Evolutionary conservation across 2,888 invertebrate genomes (phyloP).

Genomic region (Drosophila macrospina): DNA sequence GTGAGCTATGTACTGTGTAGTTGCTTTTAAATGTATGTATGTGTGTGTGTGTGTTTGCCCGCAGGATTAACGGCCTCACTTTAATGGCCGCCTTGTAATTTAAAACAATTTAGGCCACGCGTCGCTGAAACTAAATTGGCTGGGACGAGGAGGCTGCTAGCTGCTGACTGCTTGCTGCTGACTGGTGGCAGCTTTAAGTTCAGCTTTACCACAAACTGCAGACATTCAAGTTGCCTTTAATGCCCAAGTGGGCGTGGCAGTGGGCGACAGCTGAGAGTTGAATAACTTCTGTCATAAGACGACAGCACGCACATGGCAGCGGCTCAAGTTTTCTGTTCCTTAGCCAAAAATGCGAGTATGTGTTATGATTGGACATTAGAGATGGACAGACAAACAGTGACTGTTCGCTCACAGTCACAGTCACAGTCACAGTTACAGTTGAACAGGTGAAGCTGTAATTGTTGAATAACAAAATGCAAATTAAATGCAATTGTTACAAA

Average conservation of each 20-base stretch:
- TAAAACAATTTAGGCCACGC: conserved; percentile 79
- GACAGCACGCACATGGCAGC: conserved; percentile 49
- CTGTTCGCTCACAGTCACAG: neutral
- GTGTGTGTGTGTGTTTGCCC: conserved; percentile 30
- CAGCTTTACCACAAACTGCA: conserved; percentile 19
- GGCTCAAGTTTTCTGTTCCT: conserved; percentile 29
- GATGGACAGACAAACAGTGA: conserved; percentile 15
- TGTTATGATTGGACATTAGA: conserved; percentile 44
- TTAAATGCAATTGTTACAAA: neutral
- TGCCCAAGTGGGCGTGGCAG: conserved; percentile 48
- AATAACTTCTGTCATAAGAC: conserved; percentile 55
- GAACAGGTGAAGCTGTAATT: neutral
- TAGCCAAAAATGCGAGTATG: conserved; percentile 40
- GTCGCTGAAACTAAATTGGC: conserved; percentile 59
- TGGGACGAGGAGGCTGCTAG: conserved; percentile 38
- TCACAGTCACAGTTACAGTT: too few relatives aligned
- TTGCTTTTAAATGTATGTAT: conserved; percentile 14
- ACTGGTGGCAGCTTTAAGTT: conserved; percentile 6
- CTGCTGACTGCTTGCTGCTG: too few relatives aligned
- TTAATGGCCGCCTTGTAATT: conserved; percentile 72
- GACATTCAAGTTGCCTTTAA: conserved; percentile 37
- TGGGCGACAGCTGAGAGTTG: conserved; percentile 34
- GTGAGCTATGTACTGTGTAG: conserved; percentile 32
- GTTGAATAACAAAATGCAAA: neutral
- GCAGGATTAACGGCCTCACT: conserved; percentile 62